These are phyloP conservation scores for Prenolepis imparis DNA, from an alignment of 2,888 invertebrate species.

Conservation along the genomic window DNA sequence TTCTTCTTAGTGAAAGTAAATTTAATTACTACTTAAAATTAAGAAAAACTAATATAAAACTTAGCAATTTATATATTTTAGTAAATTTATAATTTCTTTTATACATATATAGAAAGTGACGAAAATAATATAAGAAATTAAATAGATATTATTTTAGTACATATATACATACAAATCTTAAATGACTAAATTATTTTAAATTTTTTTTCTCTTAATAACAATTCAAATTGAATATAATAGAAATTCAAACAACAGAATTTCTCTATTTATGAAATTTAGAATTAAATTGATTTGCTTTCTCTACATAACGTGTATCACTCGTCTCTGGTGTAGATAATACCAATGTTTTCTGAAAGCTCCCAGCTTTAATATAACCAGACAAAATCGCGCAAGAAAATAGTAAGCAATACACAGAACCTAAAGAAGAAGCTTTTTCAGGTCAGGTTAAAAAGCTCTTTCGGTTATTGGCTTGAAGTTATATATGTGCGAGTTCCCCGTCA, in stretches of 20 bases:
- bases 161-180: too few relatives aligned
- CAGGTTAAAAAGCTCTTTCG: conserved; percentile 43
- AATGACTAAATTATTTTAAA: too few relatives aligned
- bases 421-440: conserved; percentile 41
- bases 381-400: conserved; percentile 17
- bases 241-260: not conserved
- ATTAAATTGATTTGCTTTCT: conserved; percentile 5
- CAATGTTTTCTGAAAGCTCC: conserved; percentile 22
- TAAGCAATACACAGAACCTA: conserved; percentile 4
- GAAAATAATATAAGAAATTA: not conserved
- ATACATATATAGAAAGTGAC: not conserved
- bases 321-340: not conserved
- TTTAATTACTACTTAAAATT: not conserved
- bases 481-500: conserved; percentile 24
- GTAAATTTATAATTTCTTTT: not conserved
- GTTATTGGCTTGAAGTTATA: conserved; percentile 36
- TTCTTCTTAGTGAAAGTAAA: not conserved
- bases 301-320: not conserved
- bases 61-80: not conserved
- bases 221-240: not conserved
- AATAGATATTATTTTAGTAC: not conserved
- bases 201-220: not conserved
- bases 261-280: not conserved
- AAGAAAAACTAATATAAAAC: not conserved
- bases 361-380: conserved; percentile 21